Evolutionary conservation across 2,888 invertebrate species (phyloP).

Genomic region (Ectemnius cavifrons): DNA sequence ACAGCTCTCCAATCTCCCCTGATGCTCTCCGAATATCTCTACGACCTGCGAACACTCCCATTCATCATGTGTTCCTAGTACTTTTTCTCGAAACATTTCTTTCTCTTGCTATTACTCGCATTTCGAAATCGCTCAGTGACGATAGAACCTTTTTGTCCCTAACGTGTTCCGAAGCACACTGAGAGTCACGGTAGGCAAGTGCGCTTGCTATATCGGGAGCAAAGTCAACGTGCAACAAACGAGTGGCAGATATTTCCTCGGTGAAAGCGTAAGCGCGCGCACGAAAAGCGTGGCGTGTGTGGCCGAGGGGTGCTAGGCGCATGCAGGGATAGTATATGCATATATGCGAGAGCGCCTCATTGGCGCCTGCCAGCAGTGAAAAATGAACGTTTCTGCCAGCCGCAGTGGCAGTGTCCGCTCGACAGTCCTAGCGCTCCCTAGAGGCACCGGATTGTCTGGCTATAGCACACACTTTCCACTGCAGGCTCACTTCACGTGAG

Average conservation of each 20-base stretch:
- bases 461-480: conserved; percentile 1
- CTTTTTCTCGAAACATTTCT: no score
- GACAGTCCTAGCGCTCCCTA: no score
- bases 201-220: conserved; percentile 38
- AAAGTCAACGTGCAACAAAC: conserved; percentile 39
- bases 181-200: conserved; percentile 49
- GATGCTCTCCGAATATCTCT: not conserved
- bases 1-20: not conserved
- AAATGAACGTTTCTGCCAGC: conserved; percentile 68
- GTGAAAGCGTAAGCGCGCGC: conserved; percentile 42
- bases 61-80: no score
- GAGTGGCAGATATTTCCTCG: conserved; percentile 45
- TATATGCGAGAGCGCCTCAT: conserved; percentile 60
- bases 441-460: conserved; percentile 11
- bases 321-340: not conserved
- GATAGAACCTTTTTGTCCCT: no score
- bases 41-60: no score
- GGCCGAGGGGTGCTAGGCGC: conserved; percentile 7
- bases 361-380: conserved; percentile 71
- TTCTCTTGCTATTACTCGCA: no score
- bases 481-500: conserved; percentile 4
- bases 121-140: no score
- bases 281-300: conserved; percentile 12
- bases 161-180: conserved; percentile 3
- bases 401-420: conserved; percentile 15